Evolutionary conservation across 2,113 vertebrate species (phyloP).

Genomic region (Scytalopus superciliaris): DNA sequence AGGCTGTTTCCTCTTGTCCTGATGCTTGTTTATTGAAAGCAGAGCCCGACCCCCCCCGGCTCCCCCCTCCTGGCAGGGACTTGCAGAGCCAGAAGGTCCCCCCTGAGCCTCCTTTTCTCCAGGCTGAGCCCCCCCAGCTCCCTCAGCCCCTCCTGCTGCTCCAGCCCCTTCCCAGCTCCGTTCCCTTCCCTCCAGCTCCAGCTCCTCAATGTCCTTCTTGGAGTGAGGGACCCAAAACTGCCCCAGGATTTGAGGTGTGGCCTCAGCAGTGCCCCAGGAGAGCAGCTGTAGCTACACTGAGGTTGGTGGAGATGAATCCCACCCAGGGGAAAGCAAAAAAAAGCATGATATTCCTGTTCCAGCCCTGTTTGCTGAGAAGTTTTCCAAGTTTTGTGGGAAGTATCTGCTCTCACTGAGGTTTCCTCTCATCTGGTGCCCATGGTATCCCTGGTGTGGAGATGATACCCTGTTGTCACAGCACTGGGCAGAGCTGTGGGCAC

Average conservation of each 20-base stretch:
- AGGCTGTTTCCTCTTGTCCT: neutral
- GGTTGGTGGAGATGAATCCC: neutral
- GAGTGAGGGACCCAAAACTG: neutral
- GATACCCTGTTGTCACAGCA: rapidly evolving
- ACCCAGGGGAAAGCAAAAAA: neutral
- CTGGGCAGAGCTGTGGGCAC: neutral
- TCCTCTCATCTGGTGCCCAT: neutral
- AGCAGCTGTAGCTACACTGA: neutral
- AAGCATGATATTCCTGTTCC: neutral
- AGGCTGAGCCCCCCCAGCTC: neutral
- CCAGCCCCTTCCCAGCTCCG: neutral
- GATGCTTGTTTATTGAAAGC: neutral
- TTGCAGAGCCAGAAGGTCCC: too few species aligned
- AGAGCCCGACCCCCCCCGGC: too few species aligned
- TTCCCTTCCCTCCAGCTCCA: neutral
- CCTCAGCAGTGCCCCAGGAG: neutral
- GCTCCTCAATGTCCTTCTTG: neutral
- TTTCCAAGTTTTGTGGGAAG: neutral
- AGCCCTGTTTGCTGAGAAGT: neutral
- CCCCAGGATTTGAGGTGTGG: neutral
- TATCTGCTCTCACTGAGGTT: rapidly evolving
- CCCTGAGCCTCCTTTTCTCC: neutral
- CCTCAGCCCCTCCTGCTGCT: neutral
- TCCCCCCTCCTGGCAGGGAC: too few species aligned
- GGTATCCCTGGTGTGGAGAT: neutral